phyloP scores from a whole-genome alignment of 2,888 invertebrate genomes.

The Napeogenes inachia region DNA sequence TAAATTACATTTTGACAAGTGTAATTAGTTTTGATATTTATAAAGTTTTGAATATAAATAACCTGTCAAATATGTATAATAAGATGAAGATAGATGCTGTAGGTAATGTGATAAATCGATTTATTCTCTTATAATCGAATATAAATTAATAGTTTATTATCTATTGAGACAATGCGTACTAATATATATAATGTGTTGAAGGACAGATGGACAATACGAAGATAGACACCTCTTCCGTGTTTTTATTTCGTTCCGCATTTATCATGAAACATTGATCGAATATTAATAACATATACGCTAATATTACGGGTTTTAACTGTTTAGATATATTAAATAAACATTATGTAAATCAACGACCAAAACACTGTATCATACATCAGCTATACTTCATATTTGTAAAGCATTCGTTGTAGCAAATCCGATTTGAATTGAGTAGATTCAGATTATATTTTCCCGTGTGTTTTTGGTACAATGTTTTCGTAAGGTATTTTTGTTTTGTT shows the following conservation, averaged over 20 bases:
- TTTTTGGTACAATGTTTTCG: too few species aligned
- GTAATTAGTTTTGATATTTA: too few species aligned
- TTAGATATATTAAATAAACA: neutral
- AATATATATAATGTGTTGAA: conserved; percentile 39
- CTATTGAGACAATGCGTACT: conserved; percentile 17
- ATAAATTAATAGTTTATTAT: conserved; percentile 9
- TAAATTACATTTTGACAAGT: too few species aligned
- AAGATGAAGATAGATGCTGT: too few species aligned
- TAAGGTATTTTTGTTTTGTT: too few species aligned
- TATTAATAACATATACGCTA: conserved; percentile 54
- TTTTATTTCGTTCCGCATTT: conserved; percentile 64
- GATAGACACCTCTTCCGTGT: conserved; percentile 63
- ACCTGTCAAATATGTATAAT: too few species aligned
- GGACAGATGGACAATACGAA: conserved; percentile 63
- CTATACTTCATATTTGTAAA: neutral
- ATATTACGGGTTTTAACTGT: neutral
- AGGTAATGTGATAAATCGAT: too few species aligned
- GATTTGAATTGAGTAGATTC: too few species aligned
- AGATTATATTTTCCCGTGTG: too few species aligned
- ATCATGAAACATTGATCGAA: conserved; percentile 59
- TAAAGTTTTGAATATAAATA: too few species aligned
- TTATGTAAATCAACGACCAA: too few species aligned
- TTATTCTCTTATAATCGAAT: neutral
- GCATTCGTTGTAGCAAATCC: too few species aligned
- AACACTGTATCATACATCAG: neutral